Evolutionary conservation across 2,888 invertebrate species (phyloP).

Genomic region (Tipula unca): DNA sequence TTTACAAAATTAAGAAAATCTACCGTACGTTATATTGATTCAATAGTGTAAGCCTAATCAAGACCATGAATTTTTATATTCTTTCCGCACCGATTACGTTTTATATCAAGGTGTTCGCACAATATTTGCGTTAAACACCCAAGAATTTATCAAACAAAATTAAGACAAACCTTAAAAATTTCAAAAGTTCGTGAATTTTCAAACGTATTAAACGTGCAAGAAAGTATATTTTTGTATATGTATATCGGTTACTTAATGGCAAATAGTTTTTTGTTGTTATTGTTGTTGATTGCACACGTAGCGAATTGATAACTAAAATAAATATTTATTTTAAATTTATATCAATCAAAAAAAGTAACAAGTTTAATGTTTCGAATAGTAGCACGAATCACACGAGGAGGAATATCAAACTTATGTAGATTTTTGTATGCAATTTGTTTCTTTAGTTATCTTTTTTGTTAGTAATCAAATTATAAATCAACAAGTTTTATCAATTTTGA

Average conservation of each 20-base stretch:
- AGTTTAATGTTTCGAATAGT: neutral
- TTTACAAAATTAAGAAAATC: too few relatives aligned
- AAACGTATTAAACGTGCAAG: too few relatives aligned
- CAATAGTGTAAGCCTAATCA: neutral
- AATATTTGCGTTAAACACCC: neutral
- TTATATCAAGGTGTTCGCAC: neutral
- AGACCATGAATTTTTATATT: neutral
- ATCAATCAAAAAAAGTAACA: neutral
- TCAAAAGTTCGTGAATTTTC: neutral
- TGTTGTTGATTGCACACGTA: neutral
- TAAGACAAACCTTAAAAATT: neutral
- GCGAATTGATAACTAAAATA: neutral
- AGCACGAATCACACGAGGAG: neutral
- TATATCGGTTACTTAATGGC: neutral
- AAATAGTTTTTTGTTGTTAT: neutral
- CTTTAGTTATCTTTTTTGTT: neutral
- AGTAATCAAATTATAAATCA: neutral
- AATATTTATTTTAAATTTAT: neutral
- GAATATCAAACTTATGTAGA: neutral
- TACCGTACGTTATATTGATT: neutral
- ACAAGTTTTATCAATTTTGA: neutral
- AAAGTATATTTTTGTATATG: neutral
- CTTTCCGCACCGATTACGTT: neutral
- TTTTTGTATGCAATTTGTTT: too few relatives aligned
- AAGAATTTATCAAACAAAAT: neutral